phyloP scores from a whole-genome alignment of 2,888 invertebrate species.

The Ceriagrion tenellum region DNA sequence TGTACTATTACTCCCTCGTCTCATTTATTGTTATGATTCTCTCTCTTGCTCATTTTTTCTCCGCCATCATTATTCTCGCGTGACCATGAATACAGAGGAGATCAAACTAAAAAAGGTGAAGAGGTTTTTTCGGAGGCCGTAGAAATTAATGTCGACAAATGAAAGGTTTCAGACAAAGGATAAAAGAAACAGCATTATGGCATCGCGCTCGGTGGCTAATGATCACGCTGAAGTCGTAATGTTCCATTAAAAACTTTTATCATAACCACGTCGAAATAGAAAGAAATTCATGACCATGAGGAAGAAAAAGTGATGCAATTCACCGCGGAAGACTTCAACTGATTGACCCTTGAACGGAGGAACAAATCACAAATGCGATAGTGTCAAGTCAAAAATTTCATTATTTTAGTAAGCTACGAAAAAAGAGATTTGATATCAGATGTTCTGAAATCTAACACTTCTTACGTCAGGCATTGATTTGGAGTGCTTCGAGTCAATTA shows the following conservation, averaged over 20 bases:
- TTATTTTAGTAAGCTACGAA: too few species aligned
- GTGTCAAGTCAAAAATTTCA: too few species aligned
- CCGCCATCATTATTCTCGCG: constrained; percentile 55
- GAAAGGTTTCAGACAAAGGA: constrained; percentile 49
- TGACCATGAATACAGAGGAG: constrained; percentile 47
- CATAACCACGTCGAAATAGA: background rate
- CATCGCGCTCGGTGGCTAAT: constrained; percentile 24
- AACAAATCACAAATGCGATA: too few species aligned
- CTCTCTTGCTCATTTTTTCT: background rate
- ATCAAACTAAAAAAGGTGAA: constrained; percentile 6
- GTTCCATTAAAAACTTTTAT: constrained; percentile 47
- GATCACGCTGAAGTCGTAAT: constrained; percentile 37
- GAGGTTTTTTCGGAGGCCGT: constrained; percentile 43
- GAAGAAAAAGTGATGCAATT: too few species aligned
- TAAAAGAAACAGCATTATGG: constrained; percentile 33
- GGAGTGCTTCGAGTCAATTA: too few species aligned
- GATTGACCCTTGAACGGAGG: background rate
- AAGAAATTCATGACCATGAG: background rate
- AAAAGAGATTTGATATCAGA: too few species aligned
- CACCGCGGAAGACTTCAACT: too few species aligned
- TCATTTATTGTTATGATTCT: constrained; percentile 4
- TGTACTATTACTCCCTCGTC: background rate
- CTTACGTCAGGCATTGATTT: too few species aligned
- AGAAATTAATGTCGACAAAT: constrained; percentile 58
- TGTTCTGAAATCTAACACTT: too few species aligned